Evolutionary conservation across 2,797 vertebrate genomes (phyloP).

Genomic region (Amblyraja radiata): DNA sequence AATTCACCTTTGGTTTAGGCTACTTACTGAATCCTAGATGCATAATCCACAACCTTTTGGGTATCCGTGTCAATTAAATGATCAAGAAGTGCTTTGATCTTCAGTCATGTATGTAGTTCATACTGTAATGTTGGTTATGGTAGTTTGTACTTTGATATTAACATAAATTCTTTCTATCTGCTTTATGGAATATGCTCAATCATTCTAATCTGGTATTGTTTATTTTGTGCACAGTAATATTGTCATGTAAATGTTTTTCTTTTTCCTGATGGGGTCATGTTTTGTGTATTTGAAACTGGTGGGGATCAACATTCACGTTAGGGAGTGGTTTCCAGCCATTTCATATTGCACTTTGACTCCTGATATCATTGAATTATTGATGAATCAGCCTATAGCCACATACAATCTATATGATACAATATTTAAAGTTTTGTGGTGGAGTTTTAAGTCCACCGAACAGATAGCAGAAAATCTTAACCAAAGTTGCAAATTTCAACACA

Average conservation of each 20-base stretch:
- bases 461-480: neutral
- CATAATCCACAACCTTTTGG: neutral
- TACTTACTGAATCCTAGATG: neutral
- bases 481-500: neutral
- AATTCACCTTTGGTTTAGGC: neutral
- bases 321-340: conserved; percentile 10
- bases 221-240: neutral
- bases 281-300: conserved; percentile 13
- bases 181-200: neutral
- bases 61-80: neutral
- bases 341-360: neutral
- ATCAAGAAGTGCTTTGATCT: neutral
- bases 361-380: neutral
- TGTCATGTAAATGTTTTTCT: neutral
- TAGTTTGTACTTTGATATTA: neutral
- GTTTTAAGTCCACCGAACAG: neutral
- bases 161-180: neutral
- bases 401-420: neutral
- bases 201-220: neutral
- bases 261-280: conserved; percentile 1
- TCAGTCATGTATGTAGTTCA: neutral
- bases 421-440: neutral
- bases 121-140: neutral
- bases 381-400: neutral
- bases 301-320: neutral